These are phyloP conservation scores for Wasmannia auropunctata DNA, from an alignment of 1,140 invertebrate species.

Conservation along the genomic window DNA sequence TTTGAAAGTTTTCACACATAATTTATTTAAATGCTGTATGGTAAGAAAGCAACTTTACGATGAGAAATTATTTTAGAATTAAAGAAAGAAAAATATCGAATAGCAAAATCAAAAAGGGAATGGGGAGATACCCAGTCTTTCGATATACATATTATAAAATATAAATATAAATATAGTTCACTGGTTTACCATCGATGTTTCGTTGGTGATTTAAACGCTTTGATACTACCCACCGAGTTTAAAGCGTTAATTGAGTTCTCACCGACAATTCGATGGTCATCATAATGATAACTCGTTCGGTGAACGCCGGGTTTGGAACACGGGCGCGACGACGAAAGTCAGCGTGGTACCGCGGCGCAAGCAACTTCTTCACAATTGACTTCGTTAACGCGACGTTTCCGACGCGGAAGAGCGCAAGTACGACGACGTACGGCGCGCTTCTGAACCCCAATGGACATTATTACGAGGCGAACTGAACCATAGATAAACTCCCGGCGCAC, in stretches of 20 bases:
- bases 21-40: not conserved
- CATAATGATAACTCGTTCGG: conserved; percentile 24
- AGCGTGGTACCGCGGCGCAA: conserved; percentile 31
- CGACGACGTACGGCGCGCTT: conserved; percentile 34
- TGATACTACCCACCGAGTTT: not conserved
- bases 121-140: not conserved
- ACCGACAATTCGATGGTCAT: conserved; percentile 36
- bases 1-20: not conserved
- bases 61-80: not conserved
- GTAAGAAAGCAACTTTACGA: too few relatives aligned
- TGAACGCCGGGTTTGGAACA: conserved; percentile 10
- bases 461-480: conserved; percentile 78
- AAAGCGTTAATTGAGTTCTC: conserved; percentile 33
- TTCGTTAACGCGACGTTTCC: conserved; percentile 61
- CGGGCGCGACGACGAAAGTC: not conserved
- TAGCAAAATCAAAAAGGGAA: not conserved
- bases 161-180: not conserved
- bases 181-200: not conserved
- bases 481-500: conserved; percentile 79
- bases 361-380: conserved; percentile 68
- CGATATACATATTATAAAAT: not conserved
- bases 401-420: conserved; percentile 50
- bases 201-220: conserved; percentile 6
- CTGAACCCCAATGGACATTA: conserved; percentile 76
- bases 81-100: not conserved